phyloP scores from a whole-genome alignment of 1,140 invertebrate species.

The Aphaenogaster floridana region DNA sequence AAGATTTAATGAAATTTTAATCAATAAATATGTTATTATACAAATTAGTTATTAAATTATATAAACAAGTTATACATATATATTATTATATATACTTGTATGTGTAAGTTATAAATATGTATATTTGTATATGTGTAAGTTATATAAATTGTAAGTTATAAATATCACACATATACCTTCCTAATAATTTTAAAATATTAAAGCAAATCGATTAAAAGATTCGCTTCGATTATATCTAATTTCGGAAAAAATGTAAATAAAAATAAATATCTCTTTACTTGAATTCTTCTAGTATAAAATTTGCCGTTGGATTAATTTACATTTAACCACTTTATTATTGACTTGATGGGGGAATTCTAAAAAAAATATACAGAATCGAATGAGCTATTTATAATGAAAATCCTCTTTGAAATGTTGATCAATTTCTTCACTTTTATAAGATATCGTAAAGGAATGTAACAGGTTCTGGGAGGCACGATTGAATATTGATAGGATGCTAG shows the following conservation, averaged over 20 bases:
- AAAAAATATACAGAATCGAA: not conserved
- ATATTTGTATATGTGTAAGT: too few species aligned
- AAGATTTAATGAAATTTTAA: not conserved
- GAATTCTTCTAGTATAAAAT: not conserved
- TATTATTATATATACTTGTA: not conserved
- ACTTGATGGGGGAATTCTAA: not conserved
- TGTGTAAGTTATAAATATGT: not conserved
- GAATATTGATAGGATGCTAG: not conserved
- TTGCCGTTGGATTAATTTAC: not conserved
- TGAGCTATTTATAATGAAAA: slow-evolving; percentile 10
- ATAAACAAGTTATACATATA: not conserved
- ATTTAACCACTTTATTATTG: not conserved
- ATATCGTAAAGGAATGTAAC: slow-evolving; percentile 29
- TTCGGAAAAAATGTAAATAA: not conserved
- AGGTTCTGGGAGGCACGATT: not conserved
- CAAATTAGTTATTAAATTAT: not conserved
- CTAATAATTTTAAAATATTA: not conserved
- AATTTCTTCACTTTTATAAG: slow-evolving; percentile 21
- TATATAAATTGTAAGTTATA: not conserved
- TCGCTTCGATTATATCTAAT: too few species aligned
- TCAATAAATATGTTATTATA: not conserved
- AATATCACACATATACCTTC: not conserved
- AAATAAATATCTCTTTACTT: not conserved
- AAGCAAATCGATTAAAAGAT: not conserved
- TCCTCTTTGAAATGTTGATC: slow-evolving; percentile 24